A percentile compares a stretch with the other conserved stretches of the same genome.
These are phyloP conservation scores for Andinoacara biseriatus DNA, from an alignment of 2,113 vertebrate genomes.

Conservation along the genomic window DNA sequence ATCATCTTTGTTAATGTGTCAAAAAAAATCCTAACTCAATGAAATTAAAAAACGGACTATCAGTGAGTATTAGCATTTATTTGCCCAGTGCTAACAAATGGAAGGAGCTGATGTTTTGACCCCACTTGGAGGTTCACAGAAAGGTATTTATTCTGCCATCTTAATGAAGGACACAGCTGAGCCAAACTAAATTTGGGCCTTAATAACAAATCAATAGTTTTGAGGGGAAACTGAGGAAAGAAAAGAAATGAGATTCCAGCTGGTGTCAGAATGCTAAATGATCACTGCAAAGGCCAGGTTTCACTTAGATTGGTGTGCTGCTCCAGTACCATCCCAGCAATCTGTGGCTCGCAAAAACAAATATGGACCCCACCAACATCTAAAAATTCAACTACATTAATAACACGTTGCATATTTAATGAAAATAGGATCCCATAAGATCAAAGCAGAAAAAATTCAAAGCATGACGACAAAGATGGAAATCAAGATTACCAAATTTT, in stretches of 20 bases:
- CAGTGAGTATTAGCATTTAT: not conserved
- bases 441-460: not conserved
- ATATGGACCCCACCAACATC: not conserved
- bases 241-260: slow-evolving; percentile 35
- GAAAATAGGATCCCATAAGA: not conserved
- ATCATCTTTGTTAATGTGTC: not conserved
- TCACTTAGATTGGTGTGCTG: slow-evolving; percentile 13
- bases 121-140: slow-evolving; percentile 13
- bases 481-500: not conserved
- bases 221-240: slow-evolving; percentile 29
- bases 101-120: slow-evolving; percentile 6
- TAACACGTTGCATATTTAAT: not conserved
- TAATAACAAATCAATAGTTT: slow-evolving; percentile 46
- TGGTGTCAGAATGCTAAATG: slow-evolving; percentile 19
- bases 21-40: not conserved
- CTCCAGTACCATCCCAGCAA: not conserved
- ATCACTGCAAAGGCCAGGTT: slow-evolving; percentile 17
- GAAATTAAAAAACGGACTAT: not conserved
- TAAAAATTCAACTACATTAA: not conserved
- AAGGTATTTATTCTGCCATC: slow-evolving; percentile 12
- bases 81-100: slow-evolving; percentile 1
- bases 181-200: slow-evolving; percentile 30
- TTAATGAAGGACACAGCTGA: slow-evolving; percentile 46
- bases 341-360: not conserved
- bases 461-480: not conserved